Percentiles rank a stretch among this genome's conserved stretches.
Evolutionary conservation across 2,797 vertebrate species (phyloP).

Genomic region (Sebastes iracundus): DNA sequence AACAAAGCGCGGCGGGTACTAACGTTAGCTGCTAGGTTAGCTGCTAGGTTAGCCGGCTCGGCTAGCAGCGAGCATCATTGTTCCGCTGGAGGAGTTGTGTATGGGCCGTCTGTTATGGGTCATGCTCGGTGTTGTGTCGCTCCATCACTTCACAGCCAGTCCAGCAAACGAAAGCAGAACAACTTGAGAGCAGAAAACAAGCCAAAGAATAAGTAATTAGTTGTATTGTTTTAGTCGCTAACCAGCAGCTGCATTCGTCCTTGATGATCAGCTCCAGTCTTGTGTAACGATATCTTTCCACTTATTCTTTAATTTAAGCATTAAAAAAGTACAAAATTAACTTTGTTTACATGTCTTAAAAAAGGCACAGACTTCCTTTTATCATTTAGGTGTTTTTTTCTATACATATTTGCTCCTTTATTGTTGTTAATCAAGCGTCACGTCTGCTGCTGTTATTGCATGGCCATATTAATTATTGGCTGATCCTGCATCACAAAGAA

Average conservation of each 20-base stretch:
- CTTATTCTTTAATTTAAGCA: conserved; percentile 23
- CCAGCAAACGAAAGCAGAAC: conserved; percentile 8
- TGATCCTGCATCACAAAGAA: conserved; percentile 82
- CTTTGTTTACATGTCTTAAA: fast-evolving
- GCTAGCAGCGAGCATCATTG: conserved; percentile 83
- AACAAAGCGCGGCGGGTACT: conserved; percentile 78
- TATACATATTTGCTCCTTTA: background rate
- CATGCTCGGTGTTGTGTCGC: conserved; percentile 52
- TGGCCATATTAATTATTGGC: conserved; percentile 81
- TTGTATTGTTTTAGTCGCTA: background rate
- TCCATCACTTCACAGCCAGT: conserved; percentile 55
- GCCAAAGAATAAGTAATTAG: background rate
- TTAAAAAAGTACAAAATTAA: background rate
- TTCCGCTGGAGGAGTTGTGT: conserved; percentile 76
- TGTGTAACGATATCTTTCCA: conserved; percentile 17
- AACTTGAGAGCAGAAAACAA: background rate
- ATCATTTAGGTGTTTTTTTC: background rate
- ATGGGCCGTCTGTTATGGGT: conserved; percentile 78
- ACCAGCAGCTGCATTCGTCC: conserved; percentile 13
- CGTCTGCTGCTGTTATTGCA: conserved; percentile 51
- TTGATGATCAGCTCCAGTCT: conserved; percentile 18
- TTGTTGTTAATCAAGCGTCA: background rate
- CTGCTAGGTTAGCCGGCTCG: conserved; percentile 58
- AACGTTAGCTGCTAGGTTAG: conserved; percentile 51
- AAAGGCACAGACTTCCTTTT: fast-evolving